Evolutionary conservation across 1,140 invertebrate species (phyloP).

Genomic region (Brachionus asplanchnoidis): DNA sequence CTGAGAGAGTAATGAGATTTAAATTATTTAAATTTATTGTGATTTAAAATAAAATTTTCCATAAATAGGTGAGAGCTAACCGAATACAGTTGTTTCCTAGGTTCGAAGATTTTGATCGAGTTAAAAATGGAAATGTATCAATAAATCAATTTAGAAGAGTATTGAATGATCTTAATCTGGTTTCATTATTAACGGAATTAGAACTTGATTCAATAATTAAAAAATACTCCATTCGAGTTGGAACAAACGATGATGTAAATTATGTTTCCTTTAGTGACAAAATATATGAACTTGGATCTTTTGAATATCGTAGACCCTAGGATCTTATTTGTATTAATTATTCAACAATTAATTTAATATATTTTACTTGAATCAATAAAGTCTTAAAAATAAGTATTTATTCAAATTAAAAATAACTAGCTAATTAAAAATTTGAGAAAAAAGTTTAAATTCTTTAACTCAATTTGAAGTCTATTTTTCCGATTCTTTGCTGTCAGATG

Average conservation of each 20-base stretch:
- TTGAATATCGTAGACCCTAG: constrained; percentile 46
- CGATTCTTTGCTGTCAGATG: too few relatives aligned
- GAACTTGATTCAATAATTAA: constrained; percentile 50
- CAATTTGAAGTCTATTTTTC: too few relatives aligned
- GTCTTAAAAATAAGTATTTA: not conserved
- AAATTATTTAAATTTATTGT: not conserved
- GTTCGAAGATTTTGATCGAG: constrained; percentile 56
- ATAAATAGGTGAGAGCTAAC: constrained; percentile 45
- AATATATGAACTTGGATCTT: constrained; percentile 53
- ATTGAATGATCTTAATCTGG: constrained; percentile 53
- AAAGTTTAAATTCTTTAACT: too few relatives aligned
- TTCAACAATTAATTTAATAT: not conserved
- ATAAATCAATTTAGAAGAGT: constrained; percentile 54
- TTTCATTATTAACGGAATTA: constrained; percentile 48
- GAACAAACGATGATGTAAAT: constrained; percentile 52
- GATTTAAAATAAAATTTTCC: not conserved
- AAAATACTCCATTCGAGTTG: constrained; percentile 52
- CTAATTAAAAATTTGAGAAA: too few relatives aligned
- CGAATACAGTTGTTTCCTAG: constrained; percentile 55
- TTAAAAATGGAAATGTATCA: constrained; percentile 54
- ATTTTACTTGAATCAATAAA: not conserved
- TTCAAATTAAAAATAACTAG: too few relatives aligned
- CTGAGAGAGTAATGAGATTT: constrained; percentile 48
- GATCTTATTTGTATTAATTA: not conserved
- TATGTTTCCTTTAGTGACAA: constrained; percentile 55